Percentiles rank a stretch among this genome's conserved stretches.
Conservation (phyloP, 2,888 invertebrate genomes). For the Pammene fasciana region DNA sequence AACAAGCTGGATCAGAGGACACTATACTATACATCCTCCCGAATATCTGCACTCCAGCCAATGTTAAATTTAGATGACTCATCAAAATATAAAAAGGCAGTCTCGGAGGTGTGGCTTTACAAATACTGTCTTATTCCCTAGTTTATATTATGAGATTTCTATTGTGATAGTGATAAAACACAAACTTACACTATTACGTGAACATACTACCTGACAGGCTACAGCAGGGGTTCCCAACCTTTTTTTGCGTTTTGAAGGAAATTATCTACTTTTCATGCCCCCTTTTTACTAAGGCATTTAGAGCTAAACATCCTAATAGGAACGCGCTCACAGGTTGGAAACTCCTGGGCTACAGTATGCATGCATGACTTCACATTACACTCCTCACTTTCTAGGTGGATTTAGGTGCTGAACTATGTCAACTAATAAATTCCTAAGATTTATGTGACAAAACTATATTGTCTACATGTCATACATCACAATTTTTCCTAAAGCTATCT, state of each 20-base stretch:
- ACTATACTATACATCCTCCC: conserved; percentile 64
- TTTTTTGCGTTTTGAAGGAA: not conserved
- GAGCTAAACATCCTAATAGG: not conserved
- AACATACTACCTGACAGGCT: conserved; percentile 76
- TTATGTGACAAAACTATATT: conserved; percentile 83
- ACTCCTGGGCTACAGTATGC: conserved; percentile 62
- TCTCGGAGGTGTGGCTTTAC: conserved; percentile 82
- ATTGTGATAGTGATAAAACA: conserved; percentile 80
- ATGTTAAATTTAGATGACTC: conserved; percentile 75
- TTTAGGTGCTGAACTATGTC: conserved; percentile 77
- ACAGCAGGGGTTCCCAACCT: conserved; percentile 50
- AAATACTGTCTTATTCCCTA: conserved; percentile 81
- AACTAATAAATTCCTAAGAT: conserved; percentile 77
- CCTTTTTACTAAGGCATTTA: not conserved
- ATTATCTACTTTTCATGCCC: not conserved
- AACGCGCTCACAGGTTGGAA: not conserved
- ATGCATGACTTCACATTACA: conserved; percentile 73
- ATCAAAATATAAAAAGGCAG: conserved; percentile 81
- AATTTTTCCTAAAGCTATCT: conserved; percentile 84
- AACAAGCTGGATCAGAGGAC: conserved; percentile 72
- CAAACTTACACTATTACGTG: conserved; percentile 79
- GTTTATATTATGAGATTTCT: conserved; percentile 82
- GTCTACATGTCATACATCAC: conserved; percentile 84
- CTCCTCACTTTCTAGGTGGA: conserved; percentile 73
- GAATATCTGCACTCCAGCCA: conserved; percentile 65